Base-by-base conservation (phyloP, 2,797 vertebrate genomes). In the Thalassophryne amazonica region DNA sequence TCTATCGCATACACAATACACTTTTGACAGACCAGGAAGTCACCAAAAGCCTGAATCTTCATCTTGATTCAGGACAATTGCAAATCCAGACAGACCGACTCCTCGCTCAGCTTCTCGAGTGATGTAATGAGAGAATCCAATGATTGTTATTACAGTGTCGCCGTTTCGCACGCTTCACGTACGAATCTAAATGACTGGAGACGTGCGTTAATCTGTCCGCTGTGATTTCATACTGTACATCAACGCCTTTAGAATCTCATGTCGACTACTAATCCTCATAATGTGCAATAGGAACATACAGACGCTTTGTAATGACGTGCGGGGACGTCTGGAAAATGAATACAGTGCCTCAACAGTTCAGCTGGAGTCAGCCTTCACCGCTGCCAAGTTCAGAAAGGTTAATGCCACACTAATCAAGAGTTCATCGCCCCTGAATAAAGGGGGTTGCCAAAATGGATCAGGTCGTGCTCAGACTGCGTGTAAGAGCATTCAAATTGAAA, bases 391-490 rank as follows among this genome's bases (percentile, higher is more conserved):
- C 55, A 66, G 36, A 54, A 25, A 71, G 51, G 48, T 56, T 48
- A 73, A 69, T 38, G 33, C 37, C 33, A n/a, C 17, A 18, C 48
- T 42, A 51, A 70, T 74, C 28, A 63, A 24, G 12, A 53, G 64
- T 45, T 63, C 22, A 53, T 17, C 14, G 70, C 40, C 50, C 8
- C 23, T 38, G 28, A 6, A 17, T 35, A 17, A 40, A 31, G 15
- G n/a, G 36, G 36, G 3, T 7, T 22, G 69, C n/a, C 51, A 21
- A 42, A 53, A 35, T 4, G 36, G 4, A 22, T 54, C 23, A 34
- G 16, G 46, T 65, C 31, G 37, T 0, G 3, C 33, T 57, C 51
- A 38, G 35, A 69, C 33, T 17, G 18, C 30, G 16, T 41, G 31
- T 43, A 45, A 51, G 11, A 35, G 37, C 20, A 57, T 66, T 63